Base-by-base conservation (phyloP, 2,888 invertebrate species). In the Crocallis elinguaria region DNA sequence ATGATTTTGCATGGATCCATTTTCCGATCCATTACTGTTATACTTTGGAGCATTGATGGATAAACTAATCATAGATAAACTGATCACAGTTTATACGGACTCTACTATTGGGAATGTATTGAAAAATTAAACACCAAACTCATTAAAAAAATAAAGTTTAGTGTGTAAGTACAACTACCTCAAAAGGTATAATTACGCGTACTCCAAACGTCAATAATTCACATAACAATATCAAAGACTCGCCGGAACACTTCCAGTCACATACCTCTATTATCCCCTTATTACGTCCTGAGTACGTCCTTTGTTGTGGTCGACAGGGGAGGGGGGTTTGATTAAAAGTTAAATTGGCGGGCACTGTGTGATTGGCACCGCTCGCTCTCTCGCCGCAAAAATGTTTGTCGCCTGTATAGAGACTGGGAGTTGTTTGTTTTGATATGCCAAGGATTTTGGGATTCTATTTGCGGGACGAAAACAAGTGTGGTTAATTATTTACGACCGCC, bases 321-420 rank as follows among this genome's bases (percentile, higher is more conserved):
- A 46, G 51, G 52, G 53, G 43, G 60, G 60, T 60, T 61, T 67
- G 64, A 67, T 67, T 67, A 67, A 67, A 67, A 67, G 66, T 67
- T 67, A 64, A 67, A 67, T 67, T 67, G 64, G 66, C 58, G 62
- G 66, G 58, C 60, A 54, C 58, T 52, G 54, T 60, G 66, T 64
- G 64, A 64, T 61, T 61, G 61, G 61, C 61, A 45, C 33, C 46
- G 53, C 64, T 43, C 32, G 39, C 52, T 27, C 35, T 13, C 12
- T 16, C 8, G 27, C 53, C 46, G 25, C 48, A 53, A 48, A 53
- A 48, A 53, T 53, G 36, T 48, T 32, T 30, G 17, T 17, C 46
- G 19, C 38, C 38, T 30, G 25, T 30, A 39, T 39, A 7, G 25
- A 13, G 21, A 12, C 5, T 12, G 14, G 37, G 35, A 43, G 38